phyloP scores from a whole-genome alignment of 1,140 invertebrate species.

The Calycopis cecrops region DNA sequence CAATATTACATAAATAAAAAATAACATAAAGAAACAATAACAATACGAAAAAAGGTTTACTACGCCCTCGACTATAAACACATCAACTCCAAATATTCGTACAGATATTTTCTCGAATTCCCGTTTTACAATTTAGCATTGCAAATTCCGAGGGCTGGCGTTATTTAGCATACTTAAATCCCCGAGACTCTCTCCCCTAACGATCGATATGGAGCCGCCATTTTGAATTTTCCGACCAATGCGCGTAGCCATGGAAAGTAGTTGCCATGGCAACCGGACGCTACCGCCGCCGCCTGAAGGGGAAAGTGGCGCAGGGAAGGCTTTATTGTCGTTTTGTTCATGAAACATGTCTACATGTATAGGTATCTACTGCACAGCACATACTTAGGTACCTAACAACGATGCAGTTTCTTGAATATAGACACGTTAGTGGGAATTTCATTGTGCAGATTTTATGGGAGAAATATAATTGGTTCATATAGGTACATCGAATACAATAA shows the following conservation, averaged over 20 bases:
- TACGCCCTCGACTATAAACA: too few species aligned
- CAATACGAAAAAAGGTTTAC: not conserved
- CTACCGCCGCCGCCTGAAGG: constrained; percentile 43
- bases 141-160: constrained; percentile 29
- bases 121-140: constrained; percentile 14
- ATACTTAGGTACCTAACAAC: constrained; percentile 18
- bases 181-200: constrained; percentile 37
- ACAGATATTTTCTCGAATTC: too few species aligned
- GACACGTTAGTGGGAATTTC: too few species aligned
- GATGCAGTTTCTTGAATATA: too few species aligned
- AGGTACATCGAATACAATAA: too few species aligned
- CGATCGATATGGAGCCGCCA: constrained; percentile 63
- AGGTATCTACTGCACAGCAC: not conserved
- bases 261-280: constrained; percentile 53
- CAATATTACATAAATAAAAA: too few species aligned
- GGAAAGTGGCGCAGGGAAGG: constrained; percentile 58
- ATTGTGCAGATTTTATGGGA: too few species aligned
- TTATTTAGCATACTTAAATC: constrained; percentile 39
- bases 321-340: constrained; percentile 36
- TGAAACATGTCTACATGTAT: constrained; percentile 19
- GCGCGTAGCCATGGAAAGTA: constrained; percentile 64
- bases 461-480: too few species aligned
- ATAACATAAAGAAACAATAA: too few species aligned
- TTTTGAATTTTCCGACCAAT: constrained; percentile 74
- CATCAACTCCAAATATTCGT: too few species aligned